Evolutionary conservation across 2,888 invertebrate genomes (phyloP), one percentile per base, ranked within the genome.

Genomic region (Lasioglossum morio): DNA sequence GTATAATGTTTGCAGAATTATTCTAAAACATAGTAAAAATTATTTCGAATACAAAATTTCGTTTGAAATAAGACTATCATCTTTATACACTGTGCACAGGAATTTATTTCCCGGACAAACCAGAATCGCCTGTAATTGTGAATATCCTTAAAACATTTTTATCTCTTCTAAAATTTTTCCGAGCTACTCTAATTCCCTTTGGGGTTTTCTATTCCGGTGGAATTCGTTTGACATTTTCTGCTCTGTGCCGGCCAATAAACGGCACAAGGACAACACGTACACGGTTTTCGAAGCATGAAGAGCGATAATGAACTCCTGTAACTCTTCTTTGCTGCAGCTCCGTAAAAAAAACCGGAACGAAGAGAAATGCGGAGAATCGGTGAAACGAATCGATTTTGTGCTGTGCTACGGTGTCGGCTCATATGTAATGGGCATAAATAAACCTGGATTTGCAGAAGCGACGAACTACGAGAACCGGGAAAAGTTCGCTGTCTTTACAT

Each of bases 341-440:
- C 16, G 16, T 40, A 82, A 74, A 76, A 83, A 76, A 5, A 34
- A 34, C 2, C 14, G 10, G 43, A 75, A 53, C 12, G 23, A 27
- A 66, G 63, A 19, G 37, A 57, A 77, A 57, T 23, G 63, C 23
- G 43, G 70, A 16, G 37, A 60, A 72, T 83, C 48, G 60, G 37
- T 53, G 19, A 63, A 84, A 69, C 57, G 73, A 77, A 73, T 73
- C 27, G 69, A 81, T 73, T 69, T 57, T 66, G 19, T 27, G 27
- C 14, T 10, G n/a, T 27, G 63, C 34, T 63, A 40, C 40, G 23
- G 30, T 40, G 16, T 30, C 16, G 69, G 43, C 12, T 34, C 5
- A n/a, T 69, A 37, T 69, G 66, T 76, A 72, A 80, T 63, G 53
- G 60, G 63, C 72, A 63, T 81, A 60, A 75, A 77, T 72, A 83